Base-by-base conservation (phyloP, 2,797 vertebrate genomes). In the Enteromius argenteus region DNA sequence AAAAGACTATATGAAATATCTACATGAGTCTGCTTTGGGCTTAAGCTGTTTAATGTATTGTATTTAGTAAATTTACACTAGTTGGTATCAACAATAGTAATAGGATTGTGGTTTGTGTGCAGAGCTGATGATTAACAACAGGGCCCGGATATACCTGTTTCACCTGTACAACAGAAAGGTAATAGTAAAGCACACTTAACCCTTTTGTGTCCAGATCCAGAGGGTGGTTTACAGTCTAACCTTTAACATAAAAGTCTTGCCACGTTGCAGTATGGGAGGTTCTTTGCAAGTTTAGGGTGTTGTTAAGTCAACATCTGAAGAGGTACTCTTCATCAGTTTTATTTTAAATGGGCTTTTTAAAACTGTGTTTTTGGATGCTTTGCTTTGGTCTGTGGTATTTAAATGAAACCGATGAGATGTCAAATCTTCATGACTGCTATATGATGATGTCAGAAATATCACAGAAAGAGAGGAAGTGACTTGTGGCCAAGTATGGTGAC, bases 181-280 rank as follows among this genome's bases (percentile, higher is more conserved):
- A 37, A 49, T 23, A 73, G 9, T 39, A 9, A 49, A 74, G 37
- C 42, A 71, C 21, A 51, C 30, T 35, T 32, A 81, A 73, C 39
- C 30, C 27, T 82, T 51, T 51, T 17, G 15, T 74, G 30, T 82
- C 44, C 27, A 80, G 27, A 51, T 13, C 1, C 46, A 75, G 21
- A 19, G 66, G 32, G 66, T 73, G 27, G 5, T 83, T 75, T 51
- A 42, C n/a, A 75, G 21, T 35, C n/a, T 83, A 15, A 76, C 62
- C 15, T 21, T 53, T 49, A 53, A 58, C 23, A 32, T 75, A 17
- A 44, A 67, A 67, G 15, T 76, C 46, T 42, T 44, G 62, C 35
- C 81, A 83, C 60, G 35, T 77, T 58, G 64, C 73, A 42, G 81
- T 32, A 14, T 56, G 72, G 35, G 62, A 42, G 35, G 73, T n/a